Percentiles rank a stretch among this genome's conserved stretches.
phyloP scores from a whole-genome alignment of 2,113 vertebrate genomes.

The Xyliphius kryptos region DNA sequence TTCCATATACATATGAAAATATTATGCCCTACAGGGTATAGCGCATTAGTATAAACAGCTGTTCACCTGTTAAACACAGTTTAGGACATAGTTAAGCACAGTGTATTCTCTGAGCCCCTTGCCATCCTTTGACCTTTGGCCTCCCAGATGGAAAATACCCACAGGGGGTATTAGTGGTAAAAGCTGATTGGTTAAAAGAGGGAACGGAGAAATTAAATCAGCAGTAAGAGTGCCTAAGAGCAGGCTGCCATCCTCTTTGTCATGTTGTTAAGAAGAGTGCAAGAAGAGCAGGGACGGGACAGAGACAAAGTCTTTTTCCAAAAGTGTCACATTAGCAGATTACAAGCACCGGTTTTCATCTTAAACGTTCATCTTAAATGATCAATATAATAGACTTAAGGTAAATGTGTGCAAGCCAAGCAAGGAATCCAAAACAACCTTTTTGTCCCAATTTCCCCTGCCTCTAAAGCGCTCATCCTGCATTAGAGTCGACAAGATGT shows the following conservation, averaged over 20 bases:
- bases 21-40: too few relatives aligned
- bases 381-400: background rate
- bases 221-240: slow-evolving; percentile 44
- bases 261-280: too few relatives aligned
- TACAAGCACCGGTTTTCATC: background rate
- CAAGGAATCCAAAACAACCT: slow-evolving; percentile 59
- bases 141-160: slow-evolving; percentile 29
- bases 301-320: too few relatives aligned
- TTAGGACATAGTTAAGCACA: too few relatives aligned
- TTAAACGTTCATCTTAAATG: too few relatives aligned
- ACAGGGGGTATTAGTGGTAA: slow-evolving; percentile 31
- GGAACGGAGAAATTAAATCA: slow-evolving; percentile 81
- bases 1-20: too few relatives aligned
- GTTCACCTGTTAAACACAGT: too few relatives aligned
- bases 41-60: too few relatives aligned
- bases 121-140: slow-evolving; percentile 23
- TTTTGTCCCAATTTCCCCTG: slow-evolving; percentile 58
- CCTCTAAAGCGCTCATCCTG: slow-evolving; percentile 70
- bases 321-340: slow-evolving; percentile 11
- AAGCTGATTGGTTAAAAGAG: slow-evolving; percentile 32
- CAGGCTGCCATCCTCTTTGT: too few relatives aligned
- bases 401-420: background rate
- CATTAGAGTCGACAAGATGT: slow-evolving; percentile 73
- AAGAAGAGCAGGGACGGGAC: slow-evolving; percentile 36
- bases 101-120: slow-evolving; percentile 18